Conservation (phyloP, 2,888 invertebrate genomes). For the Scaptomyza reducta region DNA sequence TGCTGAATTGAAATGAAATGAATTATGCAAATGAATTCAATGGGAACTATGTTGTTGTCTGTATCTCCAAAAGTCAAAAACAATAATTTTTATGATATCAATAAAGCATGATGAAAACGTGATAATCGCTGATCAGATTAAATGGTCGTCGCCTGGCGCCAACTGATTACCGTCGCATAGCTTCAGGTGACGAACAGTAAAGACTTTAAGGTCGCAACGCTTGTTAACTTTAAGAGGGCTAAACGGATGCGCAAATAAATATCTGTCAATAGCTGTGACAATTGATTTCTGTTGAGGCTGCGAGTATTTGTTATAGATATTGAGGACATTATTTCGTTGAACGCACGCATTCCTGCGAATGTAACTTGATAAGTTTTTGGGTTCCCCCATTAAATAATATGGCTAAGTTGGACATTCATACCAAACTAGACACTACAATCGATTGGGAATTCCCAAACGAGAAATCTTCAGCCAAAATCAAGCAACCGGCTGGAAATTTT, state of each 20-base stretch:
- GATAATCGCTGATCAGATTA: slow-evolving; percentile 80
- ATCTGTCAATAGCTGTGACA: slow-evolving; percentile 41
- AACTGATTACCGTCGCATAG: slow-evolving; percentile 72
- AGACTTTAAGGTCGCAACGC: slow-evolving; percentile 70
- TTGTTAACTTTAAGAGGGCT: slow-evolving; percentile 68
- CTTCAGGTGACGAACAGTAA: slow-evolving; percentile 76
- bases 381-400: slow-evolving; percentile 32
- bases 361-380: slow-evolving; percentile 57
- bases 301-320: slow-evolving; percentile 36
- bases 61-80: slow-evolving; percentile 59
- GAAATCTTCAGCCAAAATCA: slow-evolving; percentile 54
- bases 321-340: slow-evolving; percentile 54
- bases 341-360: slow-evolving; percentile 56
- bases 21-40: slow-evolving; percentile 77
- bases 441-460: slow-evolving; percentile 75
- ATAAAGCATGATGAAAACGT: slow-evolving; percentile 81
- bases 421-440: slow-evolving; percentile 64
- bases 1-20: slow-evolving; percentile 52
- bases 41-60: slow-evolving; percentile 64
- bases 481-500: slow-evolving; percentile 53
- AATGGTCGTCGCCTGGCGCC: slow-evolving; percentile 76
- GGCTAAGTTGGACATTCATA: slow-evolving; percentile 18
- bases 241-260: slow-evolving; percentile 49
- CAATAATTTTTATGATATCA: slow-evolving; percentile 80
- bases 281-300: slow-evolving; percentile 52